phyloP scores from a whole-genome alignment of 2,888 invertebrate genomes.

The Hyalella azteca region DNA sequence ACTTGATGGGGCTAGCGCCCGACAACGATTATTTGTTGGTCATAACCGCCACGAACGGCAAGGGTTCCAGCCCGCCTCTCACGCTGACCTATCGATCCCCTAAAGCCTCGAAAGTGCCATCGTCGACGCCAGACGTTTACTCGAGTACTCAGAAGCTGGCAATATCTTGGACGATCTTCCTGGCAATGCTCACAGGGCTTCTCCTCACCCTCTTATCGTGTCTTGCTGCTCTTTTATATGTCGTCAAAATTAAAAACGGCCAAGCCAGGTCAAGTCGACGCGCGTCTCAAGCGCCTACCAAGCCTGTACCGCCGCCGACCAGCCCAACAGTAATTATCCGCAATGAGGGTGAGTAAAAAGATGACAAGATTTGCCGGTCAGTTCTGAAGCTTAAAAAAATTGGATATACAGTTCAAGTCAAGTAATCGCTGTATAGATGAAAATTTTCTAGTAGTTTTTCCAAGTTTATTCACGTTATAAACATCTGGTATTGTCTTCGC shows the following conservation, averaged over 20 bases:
- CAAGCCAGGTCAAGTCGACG: constrained; percentile 5
- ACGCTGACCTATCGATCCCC: constrained; percentile 21
- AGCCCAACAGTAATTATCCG: constrained; percentile 8
- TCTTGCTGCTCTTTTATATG: constrained; percentile 16
- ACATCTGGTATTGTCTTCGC: too few relatives aligned
- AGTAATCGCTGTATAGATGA: constrained; percentile 6
- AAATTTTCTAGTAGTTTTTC: too few relatives aligned
- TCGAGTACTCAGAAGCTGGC: constrained; percentile 39
- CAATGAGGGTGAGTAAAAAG: constrained; percentile 11
- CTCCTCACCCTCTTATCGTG: constrained; percentile 37
- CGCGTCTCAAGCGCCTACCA: neutral
- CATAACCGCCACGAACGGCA: constrained; percentile 8
- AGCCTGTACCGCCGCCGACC: neutral
- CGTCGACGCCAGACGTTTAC: constrained; percentile 40
- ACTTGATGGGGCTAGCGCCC: neutral
- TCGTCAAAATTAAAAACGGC: constrained; percentile 19
- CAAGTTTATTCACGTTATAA: too few relatives aligned
- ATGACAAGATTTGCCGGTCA: neutral
- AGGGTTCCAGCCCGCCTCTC: constrained; percentile 25
- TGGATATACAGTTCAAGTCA: too few relatives aligned
- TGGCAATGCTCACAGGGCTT: constrained; percentile 49
- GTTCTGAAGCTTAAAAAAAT: neutral
- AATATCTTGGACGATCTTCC: constrained; percentile 44
- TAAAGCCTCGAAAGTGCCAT: neutral
- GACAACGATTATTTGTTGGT: constrained; percentile 7